Evolutionary conservation across 2,797 vertebrate species (phyloP).

Genomic region (Thaleichthys pacificus): DNA sequence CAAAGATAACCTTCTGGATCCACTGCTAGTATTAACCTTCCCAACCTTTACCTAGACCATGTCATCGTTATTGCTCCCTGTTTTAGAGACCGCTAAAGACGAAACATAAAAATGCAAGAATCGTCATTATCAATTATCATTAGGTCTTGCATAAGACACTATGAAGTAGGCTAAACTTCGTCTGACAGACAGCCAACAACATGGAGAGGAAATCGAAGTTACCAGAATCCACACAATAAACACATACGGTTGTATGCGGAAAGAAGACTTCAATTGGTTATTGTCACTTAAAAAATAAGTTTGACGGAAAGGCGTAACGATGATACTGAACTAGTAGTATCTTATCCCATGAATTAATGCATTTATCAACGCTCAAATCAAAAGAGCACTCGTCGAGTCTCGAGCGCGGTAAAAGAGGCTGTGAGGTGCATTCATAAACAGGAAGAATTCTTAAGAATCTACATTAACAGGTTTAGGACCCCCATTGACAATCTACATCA

Average conservation of each 20-base stretch:
- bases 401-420: constrained; percentile 36
- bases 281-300: neutral
- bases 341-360: constrained; percentile 28
- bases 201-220: neutral
- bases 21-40: too few relatives aligned
- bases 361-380: constrained; percentile 70
- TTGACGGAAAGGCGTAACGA: neutral
- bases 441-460: neutral
- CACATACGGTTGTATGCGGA: neutral
- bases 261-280: neutral
- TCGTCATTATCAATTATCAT: too few relatives aligned
- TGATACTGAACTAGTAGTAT: constrained; percentile 13
- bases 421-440: constrained; percentile 5
- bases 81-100: too few relatives aligned
- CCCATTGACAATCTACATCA: neutral
- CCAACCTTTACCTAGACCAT: too few relatives aligned
- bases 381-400: constrained; percentile 42
- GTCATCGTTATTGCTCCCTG: too few relatives aligned
- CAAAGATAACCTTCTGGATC: too few relatives aligned
- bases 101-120: too few relatives aligned
- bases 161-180: too few relatives aligned
- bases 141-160: neutral
- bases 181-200: neutral
- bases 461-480: neutral
- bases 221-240: neutral